phyloP scores from a whole-genome alignment of 2,797 vertebrate species.

The Sebastes cheni region DNA sequence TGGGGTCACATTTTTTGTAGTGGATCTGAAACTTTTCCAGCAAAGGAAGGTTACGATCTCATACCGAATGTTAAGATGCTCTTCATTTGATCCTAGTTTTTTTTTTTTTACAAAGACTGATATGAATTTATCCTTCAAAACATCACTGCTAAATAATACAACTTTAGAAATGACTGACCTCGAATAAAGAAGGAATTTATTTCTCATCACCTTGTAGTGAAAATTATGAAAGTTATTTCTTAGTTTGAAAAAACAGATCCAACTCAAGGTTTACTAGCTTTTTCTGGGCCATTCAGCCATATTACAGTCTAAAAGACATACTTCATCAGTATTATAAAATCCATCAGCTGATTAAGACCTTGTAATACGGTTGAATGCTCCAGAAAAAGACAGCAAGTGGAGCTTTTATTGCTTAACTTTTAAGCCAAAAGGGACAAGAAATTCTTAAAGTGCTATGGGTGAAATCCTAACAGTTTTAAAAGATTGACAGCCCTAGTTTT shows the following conservation, averaged over 20 bases:
- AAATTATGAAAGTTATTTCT: background rate
- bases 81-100: background rate
- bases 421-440: background rate
- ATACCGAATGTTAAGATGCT: background rate
- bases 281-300: background rate
- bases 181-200: background rate
- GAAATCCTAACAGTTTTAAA: no score
- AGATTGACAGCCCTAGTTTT: no score
- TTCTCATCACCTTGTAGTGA: background rate
- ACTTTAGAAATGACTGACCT: background rate
- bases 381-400: background rate
- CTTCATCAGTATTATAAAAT: background rate
- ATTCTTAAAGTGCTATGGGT: background rate
- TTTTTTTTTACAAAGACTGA: background rate
- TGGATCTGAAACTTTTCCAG: background rate
- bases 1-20: background rate
- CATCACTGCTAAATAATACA: background rate
- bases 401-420: background rate
- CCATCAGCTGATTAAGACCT: background rate
- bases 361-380: background rate
- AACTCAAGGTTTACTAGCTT: background rate
- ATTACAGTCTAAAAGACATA: background rate
- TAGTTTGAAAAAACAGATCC: background rate
- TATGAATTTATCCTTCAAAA: background rate
- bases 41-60: background rate